Percentiles rank a stretch among this genome's conserved stretches.
phyloP scores from a whole-genome alignment of 1,140 invertebrate species.

The Atta cephalotes region DNA sequence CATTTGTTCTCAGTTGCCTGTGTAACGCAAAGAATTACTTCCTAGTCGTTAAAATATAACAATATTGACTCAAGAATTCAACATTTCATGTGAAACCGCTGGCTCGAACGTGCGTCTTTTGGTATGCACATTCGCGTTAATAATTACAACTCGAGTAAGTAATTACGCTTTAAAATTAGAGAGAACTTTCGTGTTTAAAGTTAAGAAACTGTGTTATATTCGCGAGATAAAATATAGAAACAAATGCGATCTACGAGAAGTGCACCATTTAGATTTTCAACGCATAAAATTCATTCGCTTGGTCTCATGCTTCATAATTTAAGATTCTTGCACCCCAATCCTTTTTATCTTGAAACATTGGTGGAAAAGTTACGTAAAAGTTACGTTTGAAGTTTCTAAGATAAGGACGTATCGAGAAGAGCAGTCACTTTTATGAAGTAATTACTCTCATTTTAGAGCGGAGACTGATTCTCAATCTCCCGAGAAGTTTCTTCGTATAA shows the following conservation, averaged over 20 bases:
- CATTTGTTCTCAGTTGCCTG: slow-evolving; percentile 18
- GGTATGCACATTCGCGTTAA: neutral
- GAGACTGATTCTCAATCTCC: neutral
- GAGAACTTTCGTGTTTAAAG: neutral
- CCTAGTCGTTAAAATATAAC: slow-evolving; percentile 10
- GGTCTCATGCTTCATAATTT: neutral
- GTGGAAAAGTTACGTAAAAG: neutral
- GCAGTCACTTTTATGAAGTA: neutral
- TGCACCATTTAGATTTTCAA: neutral
- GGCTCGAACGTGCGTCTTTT: neutral
- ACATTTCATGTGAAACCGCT: slow-evolving; percentile 1
- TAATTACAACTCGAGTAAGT: neutral
- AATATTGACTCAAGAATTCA: slow-evolving; percentile 36
- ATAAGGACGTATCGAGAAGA: slow-evolving; percentile 7
- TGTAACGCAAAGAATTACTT: slow-evolving; percentile 40
- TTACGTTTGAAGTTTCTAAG: neutral
- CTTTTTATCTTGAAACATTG: neutral
- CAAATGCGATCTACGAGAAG: neutral
- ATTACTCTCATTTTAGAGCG: neutral
- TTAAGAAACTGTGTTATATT: neutral
- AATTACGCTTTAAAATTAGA: neutral
- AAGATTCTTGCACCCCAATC: neutral
- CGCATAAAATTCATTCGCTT: neutral
- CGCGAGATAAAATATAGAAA: slow-evolving; percentile 3
- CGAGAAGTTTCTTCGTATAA: neutral